Base-by-base conservation (phyloP, 2,113 vertebrate genomes). In the Malurus melanocephalus region DNA sequence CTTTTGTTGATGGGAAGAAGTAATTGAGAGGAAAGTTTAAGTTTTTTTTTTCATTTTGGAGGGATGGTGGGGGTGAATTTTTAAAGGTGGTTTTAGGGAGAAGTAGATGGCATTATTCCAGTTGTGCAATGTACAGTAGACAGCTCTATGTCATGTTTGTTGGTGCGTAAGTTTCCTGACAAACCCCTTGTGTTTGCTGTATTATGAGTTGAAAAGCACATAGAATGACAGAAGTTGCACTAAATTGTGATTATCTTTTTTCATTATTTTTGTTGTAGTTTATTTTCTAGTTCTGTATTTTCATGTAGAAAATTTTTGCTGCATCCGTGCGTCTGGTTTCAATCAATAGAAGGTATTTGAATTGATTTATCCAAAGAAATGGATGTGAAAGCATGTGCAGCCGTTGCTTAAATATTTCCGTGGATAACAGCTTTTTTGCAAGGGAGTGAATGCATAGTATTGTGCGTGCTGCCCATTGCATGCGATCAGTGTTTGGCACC, bases 401-500 rank as follows among this genome's bases (percentile, higher is more conserved):
- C 57, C 59, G 79, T 59, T 78, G 87, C 91, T 93, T 90, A 79
- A 91, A 49, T 91, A 88, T 94, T 93, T 93, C 55, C 57, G 51
- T 32, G 80, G 42, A 23, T 91, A 87, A 82, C 64, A 80, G 87
- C 76, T 93, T 89, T 91, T 80, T 72, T 93, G 65, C 40, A 69
- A 79, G 94, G 92, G 93, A 95, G 88, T 59, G 87, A 84, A 79
- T 95, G 94, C 93, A 93, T 80, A 89, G 89, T 73, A 81, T 84
- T 91, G 42, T 94, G 88, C 90, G 89, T 94, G 96, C 95, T 96
- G 96, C 95, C 96, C 96, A 91, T 95, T 96, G 96, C 96, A 96
- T 96, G 93, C 88, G 89, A 94, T 96, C 96, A 89, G 95, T 96
- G 96, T 96, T 97, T 97, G 97, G 97, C 97, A 97, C 96, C 96